These are phyloP conservation scores for Acronicta psi DNA, from an alignment of 2,888 invertebrate genomes.

Conservation along the genomic window DNA sequence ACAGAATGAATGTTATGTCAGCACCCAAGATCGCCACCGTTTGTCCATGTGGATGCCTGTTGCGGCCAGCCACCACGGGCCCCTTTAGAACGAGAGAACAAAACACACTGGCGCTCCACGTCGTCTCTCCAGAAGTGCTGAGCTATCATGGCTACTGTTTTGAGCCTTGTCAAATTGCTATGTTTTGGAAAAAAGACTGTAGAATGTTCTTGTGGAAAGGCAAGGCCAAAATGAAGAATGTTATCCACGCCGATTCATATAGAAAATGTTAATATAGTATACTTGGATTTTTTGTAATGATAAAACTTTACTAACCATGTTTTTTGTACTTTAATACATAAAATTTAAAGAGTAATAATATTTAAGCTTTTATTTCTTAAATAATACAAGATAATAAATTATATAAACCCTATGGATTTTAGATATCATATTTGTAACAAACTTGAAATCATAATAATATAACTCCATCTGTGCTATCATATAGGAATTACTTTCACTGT, in stretches of 20 bases:
- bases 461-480: slow-evolving; percentile 27
- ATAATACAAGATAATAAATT: slow-evolving; percentile 62
- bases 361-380: slow-evolving; percentile 59
- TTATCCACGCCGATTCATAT: slow-evolving; percentile 69
- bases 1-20: slow-evolving; percentile 71
- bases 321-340: slow-evolving; percentile 46
- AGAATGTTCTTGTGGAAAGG: slow-evolving; percentile 91
- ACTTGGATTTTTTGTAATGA: slow-evolving; percentile 37
- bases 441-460: slow-evolving; percentile 22
- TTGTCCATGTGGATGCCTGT: slow-evolving; percentile 84
- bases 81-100: slow-evolving; percentile 83
- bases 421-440: slow-evolving; percentile 40
- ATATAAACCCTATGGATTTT: slow-evolving; percentile 36
- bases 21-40: slow-evolving; percentile 71
- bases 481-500: slow-evolving; percentile 78
- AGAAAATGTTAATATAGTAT: slow-evolving; percentile 60
- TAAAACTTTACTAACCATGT: slow-evolving; percentile 42
- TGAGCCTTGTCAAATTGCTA: slow-evolving; percentile 89
- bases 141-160: slow-evolving; percentile 88
- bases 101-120: slow-evolving; percentile 79
- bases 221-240: slow-evolving; percentile 73
- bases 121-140: slow-evolving; percentile 87
- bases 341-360: slow-evolving; percentile 49
- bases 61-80: slow-evolving; percentile 72
- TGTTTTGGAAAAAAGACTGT: slow-evolving; percentile 92